Evolutionary conservation across 1,140 invertebrate genomes (phyloP).

Genomic region (Thaumetopoea pityocampa): DNA sequence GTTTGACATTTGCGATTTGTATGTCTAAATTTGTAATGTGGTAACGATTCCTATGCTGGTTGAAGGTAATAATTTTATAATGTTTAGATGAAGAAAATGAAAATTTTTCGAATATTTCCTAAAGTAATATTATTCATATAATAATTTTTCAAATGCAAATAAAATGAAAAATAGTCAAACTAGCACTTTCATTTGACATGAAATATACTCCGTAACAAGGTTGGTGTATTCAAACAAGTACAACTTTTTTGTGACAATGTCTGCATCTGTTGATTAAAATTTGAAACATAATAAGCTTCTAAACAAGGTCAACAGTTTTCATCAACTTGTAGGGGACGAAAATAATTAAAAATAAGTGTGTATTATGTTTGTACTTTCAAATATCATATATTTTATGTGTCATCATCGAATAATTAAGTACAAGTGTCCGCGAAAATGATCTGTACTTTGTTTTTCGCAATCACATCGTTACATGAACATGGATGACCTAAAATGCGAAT

Average conservation of each 20-base stretch:
- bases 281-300: conserved; percentile 77
- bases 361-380: conserved; percentile 48
- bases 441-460: conserved; percentile 74
- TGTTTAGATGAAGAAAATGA: neutral
- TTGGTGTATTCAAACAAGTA: conserved; percentile 44
- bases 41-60: conserved; percentile 5
- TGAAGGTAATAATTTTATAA: conserved; percentile 4
- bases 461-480: conserved; percentile 77
- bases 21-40: conserved; percentile 27
- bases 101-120: conserved; percentile 7
- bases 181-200: no score
- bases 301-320: conserved; percentile 77
- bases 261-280: conserved; percentile 77
- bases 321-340: conserved; percentile 69
- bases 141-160: no score
- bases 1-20: conserved; percentile 24
- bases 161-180: no score
- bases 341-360: conserved; percentile 67
- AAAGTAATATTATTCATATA: no score
- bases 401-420: conserved; percentile 54
- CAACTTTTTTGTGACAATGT: conserved; percentile 73
- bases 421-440: conserved; percentile 71
- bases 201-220: conserved; percentile 37
- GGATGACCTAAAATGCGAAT: conserved; percentile 77
- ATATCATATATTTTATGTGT: conserved; percentile 47